Base-by-base conservation (phyloP, 2,113 vertebrate genomes). In the Salvelinus namaycush region DNA sequence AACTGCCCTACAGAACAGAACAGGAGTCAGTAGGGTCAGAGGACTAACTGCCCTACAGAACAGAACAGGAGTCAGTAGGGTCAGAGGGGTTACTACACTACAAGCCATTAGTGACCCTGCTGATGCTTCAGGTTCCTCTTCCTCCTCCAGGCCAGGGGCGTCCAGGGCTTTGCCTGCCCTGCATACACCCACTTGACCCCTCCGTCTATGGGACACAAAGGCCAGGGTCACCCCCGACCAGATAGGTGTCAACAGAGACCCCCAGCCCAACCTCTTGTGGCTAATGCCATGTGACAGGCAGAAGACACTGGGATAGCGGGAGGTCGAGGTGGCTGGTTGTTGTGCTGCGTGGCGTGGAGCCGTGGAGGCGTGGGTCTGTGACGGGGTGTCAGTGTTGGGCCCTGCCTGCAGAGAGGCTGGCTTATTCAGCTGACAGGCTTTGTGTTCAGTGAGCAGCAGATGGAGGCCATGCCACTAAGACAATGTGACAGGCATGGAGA, bases 121-220 rank as follows among this genome's bases (percentile, higher is more conserved):
- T 18, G 9, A 44, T 44, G 67, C 77, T n/a, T 70, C 31, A 89
- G 60, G 76, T 31, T 29, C 14, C 4, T 18, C 12, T 31, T 2
- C 76, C 78, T 79, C 75, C 77, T 12, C 39, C 39, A 44, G 39
- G 8, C 9, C 39, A 9, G 39, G 39, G 39, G 39, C 9, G 8
- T 44, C 39, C 39, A 82, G 81, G 76, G 51, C 1, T 54, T 77
- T 39, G 57, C 75, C 60, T 34, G 29, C 68, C 73, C 83, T 77
- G 72, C 77, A 80, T 34, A 89, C 88, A 86, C 84, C 89, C 90
- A 91, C 92, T 93, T 92, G 90, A 93, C 92, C 91, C 75, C 87
- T 65, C 31, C 73, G 80, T 89, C 76, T 76, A 72, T 44, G 76
- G 72, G 20, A 72, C 48, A 93, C 90, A 92, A 93, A 89, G 81